phyloP scores from a whole-genome alignment of 2,888 invertebrate species.

The Trichacis sp. region DNA sequence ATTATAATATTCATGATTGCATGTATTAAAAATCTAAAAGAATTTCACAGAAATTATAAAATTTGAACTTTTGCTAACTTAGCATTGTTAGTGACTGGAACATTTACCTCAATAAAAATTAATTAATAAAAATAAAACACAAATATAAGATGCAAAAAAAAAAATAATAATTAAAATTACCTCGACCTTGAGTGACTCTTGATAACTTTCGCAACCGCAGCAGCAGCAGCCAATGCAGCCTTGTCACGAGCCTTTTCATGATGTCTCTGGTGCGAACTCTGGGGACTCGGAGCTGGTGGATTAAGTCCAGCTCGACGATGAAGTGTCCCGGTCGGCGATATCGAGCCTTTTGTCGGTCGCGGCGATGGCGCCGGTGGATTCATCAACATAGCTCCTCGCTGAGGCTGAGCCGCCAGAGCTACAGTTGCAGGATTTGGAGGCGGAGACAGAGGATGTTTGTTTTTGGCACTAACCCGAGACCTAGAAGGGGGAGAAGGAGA shows the following conservation, averaged over 20 bases:
- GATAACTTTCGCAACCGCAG: slow-evolving; percentile 65
- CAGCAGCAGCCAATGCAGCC: slow-evolving; percentile 62
- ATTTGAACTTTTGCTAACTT: slow-evolving; percentile 13
- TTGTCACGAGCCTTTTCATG: slow-evolving; percentile 62
- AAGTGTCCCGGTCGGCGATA: slow-evolving; percentile 64
- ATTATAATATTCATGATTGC: too few species aligned
- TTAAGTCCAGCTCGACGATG: slow-evolving; percentile 65
- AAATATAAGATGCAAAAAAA: too few species aligned
- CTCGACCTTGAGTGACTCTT: slow-evolving; percentile 66
- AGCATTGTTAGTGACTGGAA: too few species aligned
- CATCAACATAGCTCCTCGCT: slow-evolving; percentile 78
- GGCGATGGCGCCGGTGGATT: slow-evolving; percentile 80
- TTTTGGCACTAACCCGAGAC: slow-evolving; percentile 64
- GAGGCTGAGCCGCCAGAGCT: slow-evolving; percentile 70
- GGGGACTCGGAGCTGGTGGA: slow-evolving; percentile 64
- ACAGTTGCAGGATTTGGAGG: slow-evolving; percentile 54
- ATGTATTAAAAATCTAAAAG: too few species aligned
- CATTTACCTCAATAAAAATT: too few species aligned
- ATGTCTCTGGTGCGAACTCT: slow-evolving; percentile 58
- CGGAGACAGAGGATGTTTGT: slow-evolving; percentile 59
- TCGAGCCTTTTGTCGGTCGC: slow-evolving; percentile 68
- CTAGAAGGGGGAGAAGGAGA: slow-evolving; percentile 70
- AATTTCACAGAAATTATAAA: slow-evolving; percentile 9
- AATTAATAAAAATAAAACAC: too few species aligned
- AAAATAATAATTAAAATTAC: slow-evolving; percentile 39